Conservation (phyloP, 2,888 invertebrate genomes). For the Nomada ferruginata region DNA sequence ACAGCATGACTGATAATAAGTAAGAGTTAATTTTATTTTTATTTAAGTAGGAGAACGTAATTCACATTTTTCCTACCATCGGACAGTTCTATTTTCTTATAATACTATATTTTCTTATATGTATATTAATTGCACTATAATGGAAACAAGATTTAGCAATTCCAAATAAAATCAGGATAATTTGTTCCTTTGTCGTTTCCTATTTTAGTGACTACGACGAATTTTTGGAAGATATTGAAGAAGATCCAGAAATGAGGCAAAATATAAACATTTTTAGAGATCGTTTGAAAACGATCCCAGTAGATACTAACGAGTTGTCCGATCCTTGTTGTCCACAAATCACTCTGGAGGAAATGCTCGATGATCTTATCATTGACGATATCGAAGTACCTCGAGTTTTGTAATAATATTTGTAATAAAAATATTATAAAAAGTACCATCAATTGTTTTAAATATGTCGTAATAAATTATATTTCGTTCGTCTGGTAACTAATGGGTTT, state of each 20-base stretch:
- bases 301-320: constrained; percentile 86
- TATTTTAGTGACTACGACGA: constrained; percentile 93
- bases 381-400: constrained; percentile 85
- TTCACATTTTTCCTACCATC: too few relatives aligned
- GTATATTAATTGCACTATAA: neutral
- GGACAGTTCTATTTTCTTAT: neutral
- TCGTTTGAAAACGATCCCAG: constrained; percentile 85
- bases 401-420: constrained; percentile 1
- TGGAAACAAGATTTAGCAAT: too few relatives aligned
- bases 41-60: too few relatives aligned
- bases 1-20: constrained; percentile 87
- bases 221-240: constrained; percentile 98
- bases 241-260: constrained; percentile 94
- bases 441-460: too few relatives aligned
- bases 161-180: neutral
- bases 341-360: constrained; percentile 96
- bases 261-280: constrained; percentile 97
- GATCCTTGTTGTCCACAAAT: constrained; percentile 90
- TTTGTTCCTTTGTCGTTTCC: neutral
- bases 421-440: neutral
- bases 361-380: constrained; percentile 93
- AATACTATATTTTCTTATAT: constrained; percentile 40
- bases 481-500: too few relatives aligned
- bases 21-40: constrained; percentile 78
- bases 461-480: too few relatives aligned